Percentiles rank a stretch among this genome's conserved stretches.
Evolutionary conservation across 2,888 invertebrate species (phyloP).

Genomic region (Epinotia demarniana): DNA sequence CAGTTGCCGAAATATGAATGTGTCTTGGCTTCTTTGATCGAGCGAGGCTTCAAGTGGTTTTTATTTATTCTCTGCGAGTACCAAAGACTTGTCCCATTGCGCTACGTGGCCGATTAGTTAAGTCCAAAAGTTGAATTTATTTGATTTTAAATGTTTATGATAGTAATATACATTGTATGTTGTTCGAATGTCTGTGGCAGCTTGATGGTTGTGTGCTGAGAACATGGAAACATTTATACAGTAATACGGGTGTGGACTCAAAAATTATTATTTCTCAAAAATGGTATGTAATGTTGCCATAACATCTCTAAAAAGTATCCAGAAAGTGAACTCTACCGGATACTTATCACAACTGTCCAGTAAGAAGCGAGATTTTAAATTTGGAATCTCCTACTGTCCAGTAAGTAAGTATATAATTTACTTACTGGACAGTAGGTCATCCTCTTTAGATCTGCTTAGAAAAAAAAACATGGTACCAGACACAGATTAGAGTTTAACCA

Average conservation of each 20-base stretch:
- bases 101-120: constrained; percentile 37
- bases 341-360: too few species aligned
- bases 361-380: too few species aligned
- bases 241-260: not conserved
- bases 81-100: constrained; percentile 65
- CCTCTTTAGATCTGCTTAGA: too few species aligned
- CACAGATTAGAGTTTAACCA: too few species aligned
- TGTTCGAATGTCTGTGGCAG: constrained; percentile 25
- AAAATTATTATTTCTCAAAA: too few species aligned
- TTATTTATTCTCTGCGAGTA: constrained; percentile 55
- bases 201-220: constrained; percentile 19
- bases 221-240: not conserved
- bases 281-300: too few species aligned
- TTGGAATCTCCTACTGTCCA: too few species aligned
- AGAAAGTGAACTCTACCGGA: too few species aligned
- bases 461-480: too few species aligned
- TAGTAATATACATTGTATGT: constrained; percentile 11
- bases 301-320: too few species aligned
- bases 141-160: constrained; percentile 23
- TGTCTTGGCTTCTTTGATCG: constrained; percentile 50
- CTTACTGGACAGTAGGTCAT: too few species aligned
- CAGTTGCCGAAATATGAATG: constrained; percentile 1
- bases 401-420: too few species aligned
- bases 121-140: constrained; percentile 28
- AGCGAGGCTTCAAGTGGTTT: constrained; percentile 59